Conservation (phyloP, 2,113 vertebrate genomes). For the Leptobrachium leishanense region DNA sequence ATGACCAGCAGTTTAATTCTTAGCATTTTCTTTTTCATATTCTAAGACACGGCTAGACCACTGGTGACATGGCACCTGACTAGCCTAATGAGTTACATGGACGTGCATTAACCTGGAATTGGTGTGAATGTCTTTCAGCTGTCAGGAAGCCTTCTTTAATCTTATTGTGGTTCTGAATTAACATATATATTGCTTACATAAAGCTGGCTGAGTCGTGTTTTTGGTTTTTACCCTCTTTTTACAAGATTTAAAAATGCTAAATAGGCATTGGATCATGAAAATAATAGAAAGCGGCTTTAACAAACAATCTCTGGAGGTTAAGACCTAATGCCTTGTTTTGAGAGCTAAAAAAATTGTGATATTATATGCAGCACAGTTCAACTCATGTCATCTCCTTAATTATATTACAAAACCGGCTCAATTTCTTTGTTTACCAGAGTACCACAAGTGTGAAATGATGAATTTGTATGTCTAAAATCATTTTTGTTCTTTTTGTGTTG, state of each 20-base stretch:
- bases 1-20: too few species aligned
- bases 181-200: conserved; percentile 40
- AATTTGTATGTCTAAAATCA: too few species aligned
- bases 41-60: background rate
- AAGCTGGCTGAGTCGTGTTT: conserved; percentile 43
- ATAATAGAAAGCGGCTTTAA: conserved; percentile 1
- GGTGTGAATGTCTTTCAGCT: conserved; percentile 36
- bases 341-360: background rate
- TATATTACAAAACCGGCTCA: too few species aligned
- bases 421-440: too few species aligned
- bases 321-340: background rate
- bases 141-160: conserved; percentile 36
- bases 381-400: background rate
- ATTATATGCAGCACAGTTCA: background rate
- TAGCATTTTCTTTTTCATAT: too few species aligned
- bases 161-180: conserved; percentile 49
- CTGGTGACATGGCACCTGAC: background rate
- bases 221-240: too few species aligned
- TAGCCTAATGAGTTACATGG: conserved; percentile 35
- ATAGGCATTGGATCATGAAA: background rate
- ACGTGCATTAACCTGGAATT: conserved; percentile 39
- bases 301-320: background rate
- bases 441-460: too few species aligned
- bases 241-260: conserved; percentile 11
- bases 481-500: too few species aligned